These are phyloP conservation scores for Galeruca laticollis DNA, from an alignment of 2,888 invertebrate species.

Conservation along the genomic window DNA sequence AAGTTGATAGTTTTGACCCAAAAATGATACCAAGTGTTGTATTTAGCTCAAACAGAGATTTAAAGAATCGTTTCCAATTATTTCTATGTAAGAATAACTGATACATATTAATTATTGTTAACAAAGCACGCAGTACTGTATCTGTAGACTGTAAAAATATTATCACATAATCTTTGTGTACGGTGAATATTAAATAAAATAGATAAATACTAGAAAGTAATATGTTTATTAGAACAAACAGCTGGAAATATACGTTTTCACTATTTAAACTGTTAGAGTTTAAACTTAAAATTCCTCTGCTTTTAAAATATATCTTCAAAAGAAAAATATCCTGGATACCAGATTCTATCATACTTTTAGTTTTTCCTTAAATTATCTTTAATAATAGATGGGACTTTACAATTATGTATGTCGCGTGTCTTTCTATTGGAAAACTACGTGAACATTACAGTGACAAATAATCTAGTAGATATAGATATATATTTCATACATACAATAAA, in stretches of 20 bases:
- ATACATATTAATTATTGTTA: background rate
- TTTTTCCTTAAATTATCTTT: background rate
- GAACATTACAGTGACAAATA: background rate
- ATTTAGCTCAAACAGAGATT: background rate
- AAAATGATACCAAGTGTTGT: background rate
- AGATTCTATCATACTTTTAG: background rate
- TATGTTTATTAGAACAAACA: background rate
- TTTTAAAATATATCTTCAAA: constrained; percentile 4
- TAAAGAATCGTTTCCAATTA: constrained; percentile 6
- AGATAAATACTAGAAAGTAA: background rate
- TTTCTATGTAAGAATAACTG: background rate
- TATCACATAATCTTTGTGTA: background rate
- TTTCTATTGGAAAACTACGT: background rate
- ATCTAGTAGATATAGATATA: background rate
- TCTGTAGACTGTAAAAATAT: constrained; percentile 2
- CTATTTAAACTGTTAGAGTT: background rate
- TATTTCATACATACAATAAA: background rate
- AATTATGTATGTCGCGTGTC: background rate
- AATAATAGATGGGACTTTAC: background rate
- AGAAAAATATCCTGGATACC: background rate
- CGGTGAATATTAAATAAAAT: background rate
- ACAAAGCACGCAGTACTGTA: background rate
- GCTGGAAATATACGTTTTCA: background rate
- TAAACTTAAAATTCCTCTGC: background rate
- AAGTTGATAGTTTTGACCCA: background rate